phyloP scores from a whole-genome alignment of 2,888 invertebrate genomes.

The Phania funesta region DNA sequence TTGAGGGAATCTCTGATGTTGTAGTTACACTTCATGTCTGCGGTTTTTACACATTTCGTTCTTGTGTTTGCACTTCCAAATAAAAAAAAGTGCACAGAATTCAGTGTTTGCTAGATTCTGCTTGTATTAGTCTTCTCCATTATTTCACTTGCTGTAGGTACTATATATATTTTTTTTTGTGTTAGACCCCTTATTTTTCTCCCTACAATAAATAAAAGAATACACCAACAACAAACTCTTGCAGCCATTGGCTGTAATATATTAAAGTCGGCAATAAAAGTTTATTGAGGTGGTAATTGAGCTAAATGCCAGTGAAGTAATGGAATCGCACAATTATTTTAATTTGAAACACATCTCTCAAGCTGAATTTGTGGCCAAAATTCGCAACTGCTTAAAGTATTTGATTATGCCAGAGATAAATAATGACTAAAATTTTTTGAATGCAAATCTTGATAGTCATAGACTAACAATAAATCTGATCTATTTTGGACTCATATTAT shows the following conservation, averaged over 20 bases:
- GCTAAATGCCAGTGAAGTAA: too few species aligned
- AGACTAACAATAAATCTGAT: too few species aligned
- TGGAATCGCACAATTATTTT: too few species aligned
- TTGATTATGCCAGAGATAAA: too few species aligned
- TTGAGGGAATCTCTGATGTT: conserved; percentile 66
- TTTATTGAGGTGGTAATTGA: too few species aligned
- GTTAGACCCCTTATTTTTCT: background rate
- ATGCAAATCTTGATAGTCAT: too few species aligned
- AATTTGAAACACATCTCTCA: too few species aligned
- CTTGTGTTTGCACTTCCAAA: conserved; percentile 55
- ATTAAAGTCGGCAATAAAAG: conserved; percentile 19
- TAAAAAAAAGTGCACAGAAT: conserved; percentile 39
- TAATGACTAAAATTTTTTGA: too few species aligned
- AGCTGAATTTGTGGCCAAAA: too few species aligned
- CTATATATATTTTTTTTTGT: background rate
- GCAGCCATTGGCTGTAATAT: conserved; percentile 53
- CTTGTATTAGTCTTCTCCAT: conserved; percentile 40
- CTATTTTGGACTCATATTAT: too few species aligned
- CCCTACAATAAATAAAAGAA: conserved; percentile 45
- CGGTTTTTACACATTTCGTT: conserved; percentile 64
- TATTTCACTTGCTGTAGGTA: conserved; percentile 23
- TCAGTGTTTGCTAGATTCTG: conserved; percentile 48
- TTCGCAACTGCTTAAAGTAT: too few species aligned
- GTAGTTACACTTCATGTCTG: conserved; percentile 67
- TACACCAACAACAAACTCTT: conserved; percentile 46